A percentile compares a stretch with the other conserved stretches of the same genome.
These are phyloP conservation scores for Pantala flavescens DNA, from an alignment of 1,140 invertebrate species.

Conservation along the genomic window DNA sequence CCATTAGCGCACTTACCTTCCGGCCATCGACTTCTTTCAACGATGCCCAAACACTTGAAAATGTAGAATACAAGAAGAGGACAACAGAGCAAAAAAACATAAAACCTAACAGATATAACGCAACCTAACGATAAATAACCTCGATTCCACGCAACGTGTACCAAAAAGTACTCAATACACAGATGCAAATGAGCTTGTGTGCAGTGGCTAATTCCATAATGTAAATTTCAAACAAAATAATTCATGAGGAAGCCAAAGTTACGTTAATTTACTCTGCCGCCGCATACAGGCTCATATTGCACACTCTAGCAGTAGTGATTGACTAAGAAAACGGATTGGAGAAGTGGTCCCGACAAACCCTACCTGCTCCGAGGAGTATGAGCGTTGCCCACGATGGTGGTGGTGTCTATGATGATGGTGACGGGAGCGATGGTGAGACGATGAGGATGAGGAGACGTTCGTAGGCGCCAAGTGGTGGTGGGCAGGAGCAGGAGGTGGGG, in stretches of 20 bases:
- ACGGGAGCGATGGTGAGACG: constrained; percentile 20
- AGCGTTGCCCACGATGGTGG: constrained; percentile 2
- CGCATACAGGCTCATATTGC: no score
- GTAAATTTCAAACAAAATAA: no score
- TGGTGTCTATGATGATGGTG: not conserved
- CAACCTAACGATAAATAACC: not conserved
- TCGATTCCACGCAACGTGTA: not conserved
- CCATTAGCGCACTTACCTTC: not conserved
- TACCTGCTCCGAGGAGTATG: not conserved
- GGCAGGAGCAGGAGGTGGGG: not conserved
- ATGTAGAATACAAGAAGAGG: not conserved
- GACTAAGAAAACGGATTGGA: not conserved
- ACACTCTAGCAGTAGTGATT: no score
- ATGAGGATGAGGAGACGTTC: constrained; percentile 19
- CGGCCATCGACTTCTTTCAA: not conserved
- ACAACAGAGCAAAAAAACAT: not conserved
- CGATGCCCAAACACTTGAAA: not conserved
- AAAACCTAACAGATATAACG: no score
- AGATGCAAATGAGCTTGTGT: no score
- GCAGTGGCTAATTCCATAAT: no score
- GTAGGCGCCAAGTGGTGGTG: constrained; percentile 13
- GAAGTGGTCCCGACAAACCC: not conserved
- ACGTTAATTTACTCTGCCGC: no score
- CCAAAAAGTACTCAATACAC: no score
- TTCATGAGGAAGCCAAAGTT: no score